Evolutionary conservation across 2,797 vertebrate genomes (phyloP), one percentile per base, ranked within the genome.

Genomic region (Micromesistius poutassou): DNA sequence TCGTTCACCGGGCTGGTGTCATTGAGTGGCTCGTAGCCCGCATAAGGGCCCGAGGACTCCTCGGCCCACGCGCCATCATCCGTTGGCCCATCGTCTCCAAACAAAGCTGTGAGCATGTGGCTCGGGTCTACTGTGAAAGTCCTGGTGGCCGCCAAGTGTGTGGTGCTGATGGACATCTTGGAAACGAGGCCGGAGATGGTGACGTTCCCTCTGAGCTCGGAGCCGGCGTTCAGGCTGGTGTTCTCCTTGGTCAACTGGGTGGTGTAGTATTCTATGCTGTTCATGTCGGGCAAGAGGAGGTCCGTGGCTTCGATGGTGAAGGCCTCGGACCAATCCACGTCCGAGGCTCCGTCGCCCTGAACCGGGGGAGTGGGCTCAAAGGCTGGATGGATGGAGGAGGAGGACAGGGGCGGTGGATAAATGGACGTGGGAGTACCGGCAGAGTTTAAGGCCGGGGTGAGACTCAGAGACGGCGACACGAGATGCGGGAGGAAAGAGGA

Each of bases 241-340:
- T 87, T 88, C 0, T 82, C 87, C 50, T 88, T 89, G 76, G 85
- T 81, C 70, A 91, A 71, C 86, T 94, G 91, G 66, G 90, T 86
- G 31, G 94, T 91, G 80, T 94, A 94, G 74, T 92, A 94, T 28
- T 93, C 89, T 80, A 93, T 5, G 2, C 91, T 92, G 87, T 96
- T 88, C 87, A 93, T 90, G 82, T 88, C 89, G 0, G 91, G 92
- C 82, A 94, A 76, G 0, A 93, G 88, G 28, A 94, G 91, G 42
- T 93, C 86, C 0, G 28, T 93, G 5, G 91, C 94, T 72, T 86
- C 89, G 62, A 92, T 84, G 0, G 0, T 5, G 83, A 90, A 89
- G 8, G 28, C 38, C 74, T 94, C 93, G 2, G 84, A 84, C 82
- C 92, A 87, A 66, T 93, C 87, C 40, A 92, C 68, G 7, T 91